phyloP scores from a whole-genome alignment of 2,888 invertebrate genomes.

The Lingula anatina region DNA sequence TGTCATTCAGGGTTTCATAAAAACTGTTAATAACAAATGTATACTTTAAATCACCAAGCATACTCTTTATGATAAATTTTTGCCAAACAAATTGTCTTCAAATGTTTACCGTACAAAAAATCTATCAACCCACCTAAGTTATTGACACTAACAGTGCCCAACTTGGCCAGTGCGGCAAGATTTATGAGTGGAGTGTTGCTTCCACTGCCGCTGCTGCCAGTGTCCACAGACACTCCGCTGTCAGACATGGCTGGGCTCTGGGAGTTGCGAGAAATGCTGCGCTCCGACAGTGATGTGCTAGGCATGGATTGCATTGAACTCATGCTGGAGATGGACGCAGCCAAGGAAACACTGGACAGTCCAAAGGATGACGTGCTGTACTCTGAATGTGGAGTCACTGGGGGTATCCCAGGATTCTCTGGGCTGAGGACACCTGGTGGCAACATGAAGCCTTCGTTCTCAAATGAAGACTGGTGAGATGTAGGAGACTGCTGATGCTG shows the following conservation, averaged over 20 bases:
- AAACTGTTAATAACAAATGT: no score
- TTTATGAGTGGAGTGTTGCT: slow-evolving; percentile 67
- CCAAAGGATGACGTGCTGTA: slow-evolving; percentile 1
- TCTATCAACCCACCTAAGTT: slow-evolving; percentile 55
- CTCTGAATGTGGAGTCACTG: slow-evolving; percentile 21
- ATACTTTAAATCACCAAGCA: no score
- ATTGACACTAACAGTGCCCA: slow-evolving; percentile 61
- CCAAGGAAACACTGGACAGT: slow-evolving; percentile 13
- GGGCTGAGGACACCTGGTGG: slow-evolving; percentile 39
- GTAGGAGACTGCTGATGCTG: no score
- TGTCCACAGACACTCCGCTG: slow-evolving; percentile 50
- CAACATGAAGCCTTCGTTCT: slow-evolving; percentile 43
- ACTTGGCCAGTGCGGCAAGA: slow-evolving; percentile 81
- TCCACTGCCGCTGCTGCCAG: slow-evolving; percentile 38
- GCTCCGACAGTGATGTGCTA: slow-evolving; percentile 10
- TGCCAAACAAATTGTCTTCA: no score
- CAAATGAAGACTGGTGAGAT: slow-evolving; percentile 49
- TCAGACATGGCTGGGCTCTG: slow-evolving; percentile 51
- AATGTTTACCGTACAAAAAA: no score
- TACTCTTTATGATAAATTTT: no score
- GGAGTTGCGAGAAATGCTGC: slow-evolving; percentile 39
- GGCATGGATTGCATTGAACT: slow-evolving; percentile 9
- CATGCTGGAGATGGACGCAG: slow-evolving; percentile 10
- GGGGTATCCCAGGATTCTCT: slow-evolving; percentile 24
- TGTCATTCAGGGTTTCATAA: no score